phyloP scores from a whole-genome alignment of 2,113 vertebrate species.

The Onychostoma macrolepis region DNA sequence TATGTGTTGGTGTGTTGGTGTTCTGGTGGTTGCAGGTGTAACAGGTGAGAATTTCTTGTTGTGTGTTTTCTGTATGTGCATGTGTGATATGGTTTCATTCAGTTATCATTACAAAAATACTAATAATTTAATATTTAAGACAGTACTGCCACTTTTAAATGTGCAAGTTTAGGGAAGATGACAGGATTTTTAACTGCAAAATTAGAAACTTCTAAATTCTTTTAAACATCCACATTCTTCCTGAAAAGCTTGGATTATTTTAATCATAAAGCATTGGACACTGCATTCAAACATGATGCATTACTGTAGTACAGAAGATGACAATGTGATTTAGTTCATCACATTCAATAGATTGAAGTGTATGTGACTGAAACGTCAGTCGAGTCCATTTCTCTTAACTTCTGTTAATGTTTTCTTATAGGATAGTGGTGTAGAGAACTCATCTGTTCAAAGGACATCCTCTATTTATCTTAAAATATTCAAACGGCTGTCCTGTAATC shows the following conservation, averaged over 20 bases:
- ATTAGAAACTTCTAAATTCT: no score
- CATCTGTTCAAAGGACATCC: no score
- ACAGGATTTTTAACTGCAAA: no score
- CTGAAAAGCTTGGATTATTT: no score
- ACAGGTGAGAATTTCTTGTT: not conserved
- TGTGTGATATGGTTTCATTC: not conserved
- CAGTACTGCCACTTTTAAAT: not conserved
- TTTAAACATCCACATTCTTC: no score
- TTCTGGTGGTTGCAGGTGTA: not conserved
- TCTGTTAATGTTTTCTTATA: not conserved
- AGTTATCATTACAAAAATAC: not conserved
- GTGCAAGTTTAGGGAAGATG: no score
- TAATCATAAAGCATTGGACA: no score
- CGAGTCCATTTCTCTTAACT: not conserved
- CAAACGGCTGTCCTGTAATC: not conserved
- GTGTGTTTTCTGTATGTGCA: not conserved
- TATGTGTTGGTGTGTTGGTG: not conserved
- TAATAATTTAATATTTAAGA: not conserved
- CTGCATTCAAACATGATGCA: no score
- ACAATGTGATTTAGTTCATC: no score
- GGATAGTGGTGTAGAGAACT: not conserved
- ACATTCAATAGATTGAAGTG: no score
- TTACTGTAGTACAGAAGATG: no score
- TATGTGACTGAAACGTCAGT: no score
- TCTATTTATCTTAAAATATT: not conserved